Base-by-base conservation (phyloP, 2,888 invertebrate species). In the Nomada ruficornis region DNA sequence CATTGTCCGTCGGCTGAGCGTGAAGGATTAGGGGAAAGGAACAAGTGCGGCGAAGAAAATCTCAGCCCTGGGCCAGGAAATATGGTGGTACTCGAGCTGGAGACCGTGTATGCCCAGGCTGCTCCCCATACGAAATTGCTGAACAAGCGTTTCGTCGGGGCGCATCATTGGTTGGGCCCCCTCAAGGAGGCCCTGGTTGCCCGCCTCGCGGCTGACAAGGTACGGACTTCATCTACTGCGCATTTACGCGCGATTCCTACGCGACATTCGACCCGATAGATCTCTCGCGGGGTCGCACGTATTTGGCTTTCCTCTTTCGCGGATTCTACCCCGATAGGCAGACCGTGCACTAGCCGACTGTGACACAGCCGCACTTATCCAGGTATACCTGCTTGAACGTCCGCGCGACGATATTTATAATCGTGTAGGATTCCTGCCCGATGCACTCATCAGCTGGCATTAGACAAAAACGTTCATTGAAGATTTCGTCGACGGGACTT, bases 81-180 rank as follows among this genome's bases (percentile, higher is more conserved):
- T 93, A 96, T 96, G 96, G 96, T 96, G 92, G 96, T 97, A 92
- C 96, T 97, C 94, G 96, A 96, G 89, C 94, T 97, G 93, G 97
- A 97, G 94, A 96, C 96, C 84, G 96, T 96, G 84, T 97, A 97
- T 94, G 96, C 97, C 92, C 97, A 97, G 94, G 96, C 97, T 90
- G 96, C 97, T 91, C 96, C 97, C 92, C 97, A 97, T 90, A 95
- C 98, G 94, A 98, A 98, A 96, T 96, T 98, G 95, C 96, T 98
- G 94, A 97, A 97, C 92, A 98, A 98, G 95, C 96, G 98, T 92
- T 98, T 97, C 94, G 97, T 98, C 94, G 97, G 97, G 95, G 95
- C 98, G 94, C 98, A 98, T 94, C 97, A 97, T 94, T 98, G 97
- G 97, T 95, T 98, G 93, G 97, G 97, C 93, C 98, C 98, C 88